Evolutionary conservation across 2,888 invertebrate species (phyloP), one percentile per base, ranked within the genome.

Genomic region (Parochlus steinenii): DNA sequence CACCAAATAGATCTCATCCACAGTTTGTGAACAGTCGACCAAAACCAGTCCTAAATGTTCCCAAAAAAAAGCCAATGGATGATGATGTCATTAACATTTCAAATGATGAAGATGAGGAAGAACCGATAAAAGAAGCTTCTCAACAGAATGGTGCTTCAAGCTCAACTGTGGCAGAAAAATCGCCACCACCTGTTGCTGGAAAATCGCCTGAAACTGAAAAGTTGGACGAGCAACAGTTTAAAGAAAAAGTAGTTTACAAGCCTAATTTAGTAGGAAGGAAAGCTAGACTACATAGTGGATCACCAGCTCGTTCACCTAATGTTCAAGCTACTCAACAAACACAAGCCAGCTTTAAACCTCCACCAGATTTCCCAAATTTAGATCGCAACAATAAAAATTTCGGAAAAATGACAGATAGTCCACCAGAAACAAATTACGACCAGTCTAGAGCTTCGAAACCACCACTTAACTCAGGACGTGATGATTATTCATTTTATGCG

Each of bases 261-360:
- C 47, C 47, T 6, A 47, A 47, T 42, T 41, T 47, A 19, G 43
- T 49, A 11, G 49, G 52, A 19, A 47, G 51, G 33, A 48, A 48
- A 37, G 54, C 56, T 39, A 65, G 64, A 49, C 28, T n/a, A n/a
- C n/a, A n/a, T n/a, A 8, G 23, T n/a, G n/a, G n/a, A n/a, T n/a
- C n/a, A n/a, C n/a, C n/a, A n/a, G n/a, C n/a, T n/a, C n/a, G n/a
- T n/a, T n/a, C n/a, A n/a, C n/a, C n/a, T n/a, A n/a, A n/a, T n/a
- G n/a, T n/a, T n/a, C n/a, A n/a, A n/a, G n/a, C n/a, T n/a, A n/a
- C n/a, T n/a, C n/a, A n/a, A n/a, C n/a, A n/a, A n/a, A n/a, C n/a
- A n/a, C n/a, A n/a, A n/a, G n/a, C n/a, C n/a, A n/a, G n/a, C n/a
- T n/a, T n/a, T n/a, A n/a, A n/a, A n/a, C n/a, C n/a, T n/a, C n/a